Percentiles rank a stretch among this genome's conserved stretches.
These are phyloP conservation scores for Drosophila subsilvestris DNA, from an alignment of 2,888 invertebrate species.

Conservation along the genomic window DNA sequence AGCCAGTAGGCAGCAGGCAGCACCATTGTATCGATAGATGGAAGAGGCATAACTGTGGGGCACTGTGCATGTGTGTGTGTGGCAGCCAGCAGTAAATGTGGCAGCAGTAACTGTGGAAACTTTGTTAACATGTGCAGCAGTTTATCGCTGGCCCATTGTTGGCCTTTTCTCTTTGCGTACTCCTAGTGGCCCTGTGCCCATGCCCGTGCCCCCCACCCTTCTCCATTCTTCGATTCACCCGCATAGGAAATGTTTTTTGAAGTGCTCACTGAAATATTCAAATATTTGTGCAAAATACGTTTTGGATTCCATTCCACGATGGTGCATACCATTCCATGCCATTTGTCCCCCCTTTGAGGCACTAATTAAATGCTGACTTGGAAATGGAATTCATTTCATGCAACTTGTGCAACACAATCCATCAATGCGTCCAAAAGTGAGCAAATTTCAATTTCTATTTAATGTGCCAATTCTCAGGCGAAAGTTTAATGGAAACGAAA, in stretches of 20 bases:
- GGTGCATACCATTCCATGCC: slow-evolving; percentile 17
- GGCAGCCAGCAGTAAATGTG: slow-evolving; percentile 1
- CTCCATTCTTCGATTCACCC: slow-evolving; percentile 2
- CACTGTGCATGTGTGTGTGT: too few species aligned
- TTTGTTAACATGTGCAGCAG: slow-evolving; percentile 79
- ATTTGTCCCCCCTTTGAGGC: slow-evolving; percentile 45
- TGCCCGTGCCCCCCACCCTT: not conserved
- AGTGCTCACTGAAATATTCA: slow-evolving; percentile 73
- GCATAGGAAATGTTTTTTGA: slow-evolving; percentile 65
- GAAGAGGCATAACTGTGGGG: not conserved
- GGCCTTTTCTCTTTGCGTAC: not conserved
- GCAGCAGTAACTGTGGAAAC: slow-evolving; percentile 45
- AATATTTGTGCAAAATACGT: slow-evolving; percentile 69
- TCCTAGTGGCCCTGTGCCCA: too few species aligned
- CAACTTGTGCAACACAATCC: slow-evolving; percentile 37
- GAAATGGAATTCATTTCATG: slow-evolving; percentile 40
- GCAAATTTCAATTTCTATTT: slow-evolving; percentile 29
- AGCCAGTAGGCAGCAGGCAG: not conserved
- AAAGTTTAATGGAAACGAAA: not conserved
- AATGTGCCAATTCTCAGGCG: slow-evolving; percentile 26
- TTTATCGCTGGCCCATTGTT: slow-evolving; percentile 70
- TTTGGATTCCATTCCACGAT: slow-evolving; percentile 44
- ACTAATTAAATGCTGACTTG: slow-evolving; percentile 66
- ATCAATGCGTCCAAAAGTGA: slow-evolving; percentile 1
- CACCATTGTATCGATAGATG: slow-evolving; percentile 48